Conservation (phyloP, 2,888 invertebrate species). For the Dyspetes luteomarginatus region DNA sequence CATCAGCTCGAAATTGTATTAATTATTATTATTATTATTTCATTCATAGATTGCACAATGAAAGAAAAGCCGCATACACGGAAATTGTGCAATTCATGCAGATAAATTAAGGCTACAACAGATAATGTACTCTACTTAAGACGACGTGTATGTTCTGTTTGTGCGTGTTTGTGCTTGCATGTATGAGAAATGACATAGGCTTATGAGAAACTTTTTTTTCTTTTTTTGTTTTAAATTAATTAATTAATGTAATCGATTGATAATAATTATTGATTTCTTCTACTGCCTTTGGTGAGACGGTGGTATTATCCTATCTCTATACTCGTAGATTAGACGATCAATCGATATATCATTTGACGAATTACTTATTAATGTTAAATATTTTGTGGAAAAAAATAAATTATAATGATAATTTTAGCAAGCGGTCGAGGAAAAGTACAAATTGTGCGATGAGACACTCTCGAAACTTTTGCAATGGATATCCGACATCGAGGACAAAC, state of each 20-base stretch:
- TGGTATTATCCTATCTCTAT: constrained; percentile 61
- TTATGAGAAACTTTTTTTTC: constrained; percentile 69
- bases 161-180: constrained; percentile 83
- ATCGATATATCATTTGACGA: constrained; percentile 18
- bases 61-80: constrained; percentile 70
- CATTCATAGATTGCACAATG: constrained; percentile 75
- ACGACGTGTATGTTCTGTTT: constrained; percentile 76
- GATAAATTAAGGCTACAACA: constrained; percentile 79
- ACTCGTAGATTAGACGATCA: constrained; percentile 25
- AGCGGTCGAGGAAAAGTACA: constrained; percentile 97
- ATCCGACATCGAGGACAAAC: constrained; percentile 91
- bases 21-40: no score
- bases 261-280: constrained; percentile 55
- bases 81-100: constrained; percentile 77
- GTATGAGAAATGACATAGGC: constrained; percentile 81
- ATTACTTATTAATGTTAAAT: constrained; percentile 53
- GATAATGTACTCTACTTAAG: constrained; percentile 74
- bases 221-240: constrained; percentile 58
- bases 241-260: constrained; percentile 64
- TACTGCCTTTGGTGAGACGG: constrained; percentile 79
- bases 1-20: constrained; percentile 64
- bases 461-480: constrained; percentile 95
- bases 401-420: constrained; percentile 90
- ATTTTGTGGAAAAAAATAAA: constrained; percentile 58
- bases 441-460: constrained; percentile 94